phyloP scores from a whole-genome alignment of 2,797 vertebrate genomes.

The Acestrorhynchus altus region DNA sequence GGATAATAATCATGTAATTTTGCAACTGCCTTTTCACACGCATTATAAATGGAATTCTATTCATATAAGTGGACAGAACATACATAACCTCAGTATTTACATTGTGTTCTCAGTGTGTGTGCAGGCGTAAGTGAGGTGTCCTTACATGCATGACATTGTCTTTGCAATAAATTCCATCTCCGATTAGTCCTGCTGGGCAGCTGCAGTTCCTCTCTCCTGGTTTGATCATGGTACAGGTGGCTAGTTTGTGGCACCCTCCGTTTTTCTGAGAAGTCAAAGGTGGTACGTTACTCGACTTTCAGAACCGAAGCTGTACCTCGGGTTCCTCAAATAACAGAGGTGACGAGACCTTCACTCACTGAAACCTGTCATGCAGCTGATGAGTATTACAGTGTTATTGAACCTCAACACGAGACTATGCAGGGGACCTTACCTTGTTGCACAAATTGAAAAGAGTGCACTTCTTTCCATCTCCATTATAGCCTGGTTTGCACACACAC shows the following conservation, averaged over 20 bases:
- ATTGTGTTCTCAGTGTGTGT: too few species aligned
- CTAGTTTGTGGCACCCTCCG: slow-evolving; percentile 84
- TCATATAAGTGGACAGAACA: too few species aligned
- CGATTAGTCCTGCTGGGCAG: slow-evolving; percentile 75
- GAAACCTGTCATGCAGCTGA: background rate
- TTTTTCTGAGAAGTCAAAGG: slow-evolving; percentile 79
- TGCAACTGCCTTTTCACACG: too few species aligned
- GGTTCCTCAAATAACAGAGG: too few species aligned
- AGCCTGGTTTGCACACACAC: slow-evolving; percentile 84
- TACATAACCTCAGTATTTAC: too few species aligned
- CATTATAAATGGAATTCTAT: too few species aligned
- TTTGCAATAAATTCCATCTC: slow-evolving; percentile 86
- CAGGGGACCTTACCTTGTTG: slow-evolving; percentile 73
- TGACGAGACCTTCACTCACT: background rate
- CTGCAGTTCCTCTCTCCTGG: slow-evolving; percentile 80
- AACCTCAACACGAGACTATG: background rate
- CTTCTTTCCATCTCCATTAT: slow-evolving; percentile 80
- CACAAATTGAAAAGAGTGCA: slow-evolving; percentile 84
- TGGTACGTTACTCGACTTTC: background rate
- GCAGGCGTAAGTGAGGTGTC: too few species aligned
- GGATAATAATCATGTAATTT: too few species aligned
- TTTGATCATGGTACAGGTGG: slow-evolving; percentile 82
- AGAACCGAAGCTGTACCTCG: too few species aligned
- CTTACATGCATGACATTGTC: slow-evolving; percentile 83
- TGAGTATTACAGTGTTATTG: background rate